These are phyloP conservation scores for Peromyscus leucopus DNA, from an alignment of 2,113 vertebrate genomes.

Conservation along the genomic window DNA sequence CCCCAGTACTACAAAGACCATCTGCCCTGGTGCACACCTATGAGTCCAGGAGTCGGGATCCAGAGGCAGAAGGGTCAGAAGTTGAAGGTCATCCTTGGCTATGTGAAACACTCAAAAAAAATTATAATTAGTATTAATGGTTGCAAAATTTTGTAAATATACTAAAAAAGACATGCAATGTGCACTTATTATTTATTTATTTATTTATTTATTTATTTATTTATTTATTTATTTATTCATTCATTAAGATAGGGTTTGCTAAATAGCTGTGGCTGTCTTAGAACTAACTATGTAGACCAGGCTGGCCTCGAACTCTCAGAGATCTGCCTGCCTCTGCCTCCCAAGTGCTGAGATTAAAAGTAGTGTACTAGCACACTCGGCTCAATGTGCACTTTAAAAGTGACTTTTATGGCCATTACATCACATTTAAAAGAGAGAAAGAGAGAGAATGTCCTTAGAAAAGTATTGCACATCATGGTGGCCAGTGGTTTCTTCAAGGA, in stretches of 20 bases:
- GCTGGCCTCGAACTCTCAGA: not conserved
- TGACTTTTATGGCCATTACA: not conserved
- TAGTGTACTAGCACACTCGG: too few relatives aligned
- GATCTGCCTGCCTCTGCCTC: not conserved
- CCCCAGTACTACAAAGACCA: not conserved
- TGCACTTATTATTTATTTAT: too few relatives aligned
- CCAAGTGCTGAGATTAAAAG: not conserved
- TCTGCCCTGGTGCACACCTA: not conserved
- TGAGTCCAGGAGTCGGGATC: not conserved
- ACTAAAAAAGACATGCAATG: not conserved
- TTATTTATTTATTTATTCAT: not conserved
- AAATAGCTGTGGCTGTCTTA: not conserved
- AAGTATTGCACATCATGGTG: not conserved
- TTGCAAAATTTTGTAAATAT: not conserved
- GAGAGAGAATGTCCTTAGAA: not conserved
- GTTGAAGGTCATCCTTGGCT: not conserved
- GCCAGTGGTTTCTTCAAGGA: not conserved
- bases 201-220: not conserved
- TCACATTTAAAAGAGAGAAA: not conserved
- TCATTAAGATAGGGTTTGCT: not conserved
- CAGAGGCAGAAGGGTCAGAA: not conserved
- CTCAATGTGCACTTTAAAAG: not conserved
- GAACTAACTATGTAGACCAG: not conserved
- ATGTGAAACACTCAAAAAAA: not conserved
- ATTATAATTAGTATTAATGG: not conserved